A percentile compares a stretch with the other conserved stretches of the same genome.
Conservation (phyloP, 2,888 invertebrate species). For the Celastrina argiolus region DNA sequence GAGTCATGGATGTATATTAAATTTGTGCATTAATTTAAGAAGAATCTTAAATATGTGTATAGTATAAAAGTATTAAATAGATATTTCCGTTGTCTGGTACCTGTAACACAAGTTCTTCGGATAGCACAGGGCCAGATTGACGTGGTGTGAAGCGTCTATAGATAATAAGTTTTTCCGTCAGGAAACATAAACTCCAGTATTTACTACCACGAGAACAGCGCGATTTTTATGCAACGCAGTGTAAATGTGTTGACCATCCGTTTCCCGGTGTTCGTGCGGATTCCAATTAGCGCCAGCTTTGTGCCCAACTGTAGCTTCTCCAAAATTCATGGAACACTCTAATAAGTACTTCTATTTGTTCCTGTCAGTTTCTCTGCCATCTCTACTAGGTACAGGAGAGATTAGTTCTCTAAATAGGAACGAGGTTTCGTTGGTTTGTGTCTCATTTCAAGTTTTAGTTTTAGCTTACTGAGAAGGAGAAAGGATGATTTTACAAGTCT, state of each 20-base stretch:
- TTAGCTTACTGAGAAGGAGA: not conserved
- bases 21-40: too few species aligned
- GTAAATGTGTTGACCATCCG: constrained; percentile 48
- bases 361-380: constrained; percentile 4
- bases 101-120: too few species aligned
- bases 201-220: too few species aligned
- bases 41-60: too few species aligned
- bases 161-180: too few species aligned
- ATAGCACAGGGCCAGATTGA: too few species aligned
- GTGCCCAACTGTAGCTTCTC: constrained; percentile 43
- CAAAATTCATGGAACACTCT: constrained; percentile 34
- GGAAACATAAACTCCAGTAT: too few species aligned
- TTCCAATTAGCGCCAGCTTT: constrained; percentile 61
- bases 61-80: too few species aligned
- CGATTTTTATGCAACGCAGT: constrained; percentile 32
- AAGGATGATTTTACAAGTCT: too few species aligned
- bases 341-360: constrained; percentile 33
- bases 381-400: not conserved
- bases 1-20: too few species aligned
- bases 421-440: not conserved
- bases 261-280: constrained; percentile 44
- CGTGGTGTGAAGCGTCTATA: too few species aligned
- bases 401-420: constrained; percentile 4
- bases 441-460: not conserved
- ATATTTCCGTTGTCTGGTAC: too few species aligned